Base-by-base conservation (phyloP, 2,797 vertebrate species). In the Lepidocolaptes lacrymiger region DNA sequence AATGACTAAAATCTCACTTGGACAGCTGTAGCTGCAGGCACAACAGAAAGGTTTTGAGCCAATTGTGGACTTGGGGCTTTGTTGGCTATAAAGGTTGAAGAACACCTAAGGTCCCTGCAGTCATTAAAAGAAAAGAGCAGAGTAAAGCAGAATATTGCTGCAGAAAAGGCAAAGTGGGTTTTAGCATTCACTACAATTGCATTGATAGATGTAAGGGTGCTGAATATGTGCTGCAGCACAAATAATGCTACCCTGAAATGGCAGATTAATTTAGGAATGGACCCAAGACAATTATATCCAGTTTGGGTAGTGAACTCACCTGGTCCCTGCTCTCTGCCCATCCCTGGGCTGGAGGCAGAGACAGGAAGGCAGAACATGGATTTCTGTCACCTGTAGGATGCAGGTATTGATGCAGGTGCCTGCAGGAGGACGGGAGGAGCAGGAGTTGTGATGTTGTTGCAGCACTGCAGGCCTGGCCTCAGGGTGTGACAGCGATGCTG, bases 81-180 rank as follows among this genome's bases (percentile, higher is more conserved):
- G 92, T 94, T 92, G 95, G 63, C 74, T 89, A 2, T 62, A 96
- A 96, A 96, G 96, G 85, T 46, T 93, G 87, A 92, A 84, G 85
- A 94, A 69, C 80, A 96, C 93, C 94, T 92, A 92, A 95, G 34
- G 83, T 94, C 90, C 46, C 87, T 68, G 64, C 32, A 85, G 83
- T 91, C 90, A 55, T 95, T 86, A 94, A 72, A 75, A 55, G 39
- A 67, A 36, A 51, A 91, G 39, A 94, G 61, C 80, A 85, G 44
- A 91, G 55, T 46, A 85, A 93, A 92, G 81, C 52, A 87, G 75
- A 87, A 51, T 85, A 61, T 59, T 88, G 56, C 56, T 74, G 69
- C 36, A 49, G 85, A 94, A 93, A 66, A 91, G 39, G 77, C 58
- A 30, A 69, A 89, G 46, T 23, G 12, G 2, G 0, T 34, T 68